These are phyloP conservation scores for Mormyrops boulengeri DNA, from an alignment of 2,797 vertebrate genomes.

Conservation along the genomic window DNA sequence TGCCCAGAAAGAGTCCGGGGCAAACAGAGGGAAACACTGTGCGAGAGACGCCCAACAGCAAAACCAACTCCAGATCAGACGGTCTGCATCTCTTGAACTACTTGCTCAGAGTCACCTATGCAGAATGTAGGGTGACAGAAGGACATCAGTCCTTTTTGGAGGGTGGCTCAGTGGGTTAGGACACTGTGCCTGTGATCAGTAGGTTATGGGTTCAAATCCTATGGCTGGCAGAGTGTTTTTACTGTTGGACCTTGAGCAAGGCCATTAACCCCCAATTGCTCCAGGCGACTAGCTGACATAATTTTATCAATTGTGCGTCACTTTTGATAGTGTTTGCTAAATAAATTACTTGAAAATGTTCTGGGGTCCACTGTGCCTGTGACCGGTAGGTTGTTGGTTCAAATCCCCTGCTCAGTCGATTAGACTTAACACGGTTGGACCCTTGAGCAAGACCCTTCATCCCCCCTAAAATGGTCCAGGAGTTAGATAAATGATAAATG, in stretches of 20 bases:
- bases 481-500: too few species aligned
- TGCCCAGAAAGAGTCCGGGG: neutral
- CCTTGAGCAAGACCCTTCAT: neutral
- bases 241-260: neutral
- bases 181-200: neutral
- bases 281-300: neutral
- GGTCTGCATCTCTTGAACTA: neutral
- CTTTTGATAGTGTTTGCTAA: neutral
- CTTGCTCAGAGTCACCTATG: neutral
- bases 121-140: neutral
- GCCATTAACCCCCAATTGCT: neutral
- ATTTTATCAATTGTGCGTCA: neutral
- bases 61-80: neutral
- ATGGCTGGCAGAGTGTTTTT: neutral
- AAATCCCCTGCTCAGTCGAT: neutral
- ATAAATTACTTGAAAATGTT: neutral
- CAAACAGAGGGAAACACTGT: neutral
- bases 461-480: neutral
- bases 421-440: neutral
- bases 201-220: neutral
- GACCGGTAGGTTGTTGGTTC: neutral
- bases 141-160: neutral
- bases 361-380: neutral
- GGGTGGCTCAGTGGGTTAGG: neutral
- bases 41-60: neutral